phyloP scores from a whole-genome alignment of 2,888 invertebrate species.

The Phalangium opilio region DNA sequence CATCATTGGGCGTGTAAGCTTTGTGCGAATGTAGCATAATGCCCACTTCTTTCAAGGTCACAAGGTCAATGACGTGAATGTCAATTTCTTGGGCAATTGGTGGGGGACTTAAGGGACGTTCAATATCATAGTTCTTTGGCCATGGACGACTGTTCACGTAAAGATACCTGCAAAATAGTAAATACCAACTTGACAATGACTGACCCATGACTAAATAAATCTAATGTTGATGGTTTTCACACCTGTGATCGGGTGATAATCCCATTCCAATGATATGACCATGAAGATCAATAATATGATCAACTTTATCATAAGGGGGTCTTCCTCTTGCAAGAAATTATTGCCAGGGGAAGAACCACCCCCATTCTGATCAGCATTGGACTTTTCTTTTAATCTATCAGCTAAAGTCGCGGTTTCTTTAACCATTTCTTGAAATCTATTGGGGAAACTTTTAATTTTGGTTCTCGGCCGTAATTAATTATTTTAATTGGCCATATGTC shows the following conservation, averaged over 20 bases:
- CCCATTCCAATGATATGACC: conserved; percentile 79
- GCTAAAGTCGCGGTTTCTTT: conserved; percentile 13
- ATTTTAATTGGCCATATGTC: too few species aligned
- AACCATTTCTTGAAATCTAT: conserved; percentile 15
- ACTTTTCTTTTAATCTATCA: conserved; percentile 13
- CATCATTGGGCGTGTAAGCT: conserved; percentile 66
- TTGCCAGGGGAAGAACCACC: conserved; percentile 42
- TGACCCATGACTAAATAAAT: neutral
- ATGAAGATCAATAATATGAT: conserved; percentile 64
- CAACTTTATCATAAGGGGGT: conserved; percentile 47
- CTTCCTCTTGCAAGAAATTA: conserved; percentile 43
- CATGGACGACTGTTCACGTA: conserved; percentile 71
- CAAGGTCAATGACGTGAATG: conserved; percentile 67
- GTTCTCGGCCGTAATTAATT: too few species aligned
- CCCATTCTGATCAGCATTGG: conserved; percentile 7
- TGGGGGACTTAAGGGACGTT: conserved; percentile 60
- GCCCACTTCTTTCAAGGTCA: conserved; percentile 54
- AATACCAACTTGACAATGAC: too few species aligned
- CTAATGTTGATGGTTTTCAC: conserved; percentile 12
- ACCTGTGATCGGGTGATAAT: conserved; percentile 63
- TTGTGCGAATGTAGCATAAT: conserved; percentile 61
- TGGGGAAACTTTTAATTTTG: too few species aligned
- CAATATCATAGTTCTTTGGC: conserved; percentile 57
- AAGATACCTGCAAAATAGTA: conserved; percentile 45
- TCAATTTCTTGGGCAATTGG: conserved; percentile 75